These are phyloP conservation scores for Parnassius apollo DNA, from an alignment of 2,888 invertebrate species.

Conservation along the genomic window DNA sequence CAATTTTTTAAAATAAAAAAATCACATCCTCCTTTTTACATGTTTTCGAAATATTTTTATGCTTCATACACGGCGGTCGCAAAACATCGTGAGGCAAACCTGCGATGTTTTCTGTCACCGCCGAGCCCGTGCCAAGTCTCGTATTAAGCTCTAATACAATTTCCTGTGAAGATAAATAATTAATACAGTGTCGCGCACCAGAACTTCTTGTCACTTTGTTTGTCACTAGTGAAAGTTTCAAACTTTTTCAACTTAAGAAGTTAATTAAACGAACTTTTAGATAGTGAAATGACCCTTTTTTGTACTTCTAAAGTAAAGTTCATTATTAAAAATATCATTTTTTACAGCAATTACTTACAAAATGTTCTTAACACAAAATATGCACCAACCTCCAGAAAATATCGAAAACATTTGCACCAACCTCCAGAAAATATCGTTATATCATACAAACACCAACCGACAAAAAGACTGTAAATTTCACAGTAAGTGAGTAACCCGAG, in stretches of 20 bases:
- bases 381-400: too few species aligned
- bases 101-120: too few species aligned
- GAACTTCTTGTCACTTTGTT: background rate
- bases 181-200: conserved; percentile 7
- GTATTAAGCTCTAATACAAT: conserved; percentile 13
- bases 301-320: conserved; percentile 30
- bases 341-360: conserved; percentile 1
- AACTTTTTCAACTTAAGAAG: conserved; percentile 41
- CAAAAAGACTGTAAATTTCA: too few species aligned
- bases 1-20: too few species aligned
- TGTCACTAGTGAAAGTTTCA: conserved; percentile 7
- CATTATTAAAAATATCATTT: conserved; percentile 2
- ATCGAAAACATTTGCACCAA: too few species aligned
- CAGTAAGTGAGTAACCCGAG: too few species aligned
- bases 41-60: too few species aligned
- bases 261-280: conserved; percentile 48
- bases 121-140: background rate
- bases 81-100: too few species aligned
- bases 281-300: conserved; percentile 32
- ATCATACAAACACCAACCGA: too few species aligned
- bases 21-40: too few species aligned
- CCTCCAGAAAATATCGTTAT: too few species aligned
- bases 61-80: too few species aligned
- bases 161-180: conserved; percentile 15
- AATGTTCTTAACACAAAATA: background rate